Evolutionary conservation across 2,888 invertebrate species (phyloP), one percentile per base, ranked within the genome.

Genomic region (Nysson spinosus): DNA sequence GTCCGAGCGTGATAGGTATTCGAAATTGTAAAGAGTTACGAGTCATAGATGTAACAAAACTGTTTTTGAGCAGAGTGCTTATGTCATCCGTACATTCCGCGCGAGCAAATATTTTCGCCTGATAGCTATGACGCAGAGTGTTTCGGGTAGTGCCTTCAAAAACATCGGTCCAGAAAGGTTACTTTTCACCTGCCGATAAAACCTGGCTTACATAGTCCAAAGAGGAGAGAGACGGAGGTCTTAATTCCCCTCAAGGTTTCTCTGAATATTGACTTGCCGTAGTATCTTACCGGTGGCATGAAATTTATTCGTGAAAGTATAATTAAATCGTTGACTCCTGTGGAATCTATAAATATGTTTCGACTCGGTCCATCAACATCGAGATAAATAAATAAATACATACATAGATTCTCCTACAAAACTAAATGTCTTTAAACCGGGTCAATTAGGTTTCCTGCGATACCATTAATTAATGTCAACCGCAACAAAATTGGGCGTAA

Each of bases 71-170:
- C 46, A 24, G 24, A 24, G 35, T 26, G 24, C 30, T 37, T 30
- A 37, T 20, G 20, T 37, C 43, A 16, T 17, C 39, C 17, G 24
- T 43, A 24, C 64, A 46, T 47, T 7, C 24, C 9, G 39, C 16
- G 42, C 34, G 49, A 24, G 22, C 47, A 58, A 67, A 65, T 58
- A 65, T 67, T 64, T 65, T 65, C 66, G 49, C 30, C 44, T 24
- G 58, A 54, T 46, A 39, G 16, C 42, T 39, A 19, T 9, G 56
- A 32, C 26, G 55, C 19, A 26, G 22, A 12, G 28, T 24, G 22
- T 16, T 5, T 39, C 49, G 39, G 28, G 35, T 12, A 46, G 44
- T 20, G 4, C 37, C 28, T 35, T n/a, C 46, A 19, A 24, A 40
- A 30, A 35, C 35, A 11, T 24, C 12, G 11, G 14, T 37, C 34